phyloP scores from a whole-genome alignment of 2,888 invertebrate species.

The Ennomos erosarius region DNA sequence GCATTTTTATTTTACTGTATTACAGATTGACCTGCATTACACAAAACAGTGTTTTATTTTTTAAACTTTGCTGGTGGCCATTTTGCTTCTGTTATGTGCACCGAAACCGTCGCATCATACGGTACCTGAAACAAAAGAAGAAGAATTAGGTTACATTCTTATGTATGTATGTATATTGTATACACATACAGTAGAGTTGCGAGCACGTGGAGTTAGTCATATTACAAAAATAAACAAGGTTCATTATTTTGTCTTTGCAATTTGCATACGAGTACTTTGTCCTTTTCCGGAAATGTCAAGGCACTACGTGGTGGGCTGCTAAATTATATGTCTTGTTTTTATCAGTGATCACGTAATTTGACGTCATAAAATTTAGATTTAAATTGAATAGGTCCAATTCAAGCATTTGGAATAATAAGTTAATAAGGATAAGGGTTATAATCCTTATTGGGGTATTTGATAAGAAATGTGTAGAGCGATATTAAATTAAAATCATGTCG shows the following conservation, averaged over 20 bases:
- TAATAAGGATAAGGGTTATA: too few species aligned
- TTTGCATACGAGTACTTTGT: constrained; percentile 31
- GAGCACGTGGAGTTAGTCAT: constrained; percentile 48
- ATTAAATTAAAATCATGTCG: too few species aligned
- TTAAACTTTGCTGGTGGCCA: constrained; percentile 14
- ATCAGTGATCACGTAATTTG: constrained; percentile 10
- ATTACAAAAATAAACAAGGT: constrained; percentile 38
- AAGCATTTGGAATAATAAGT: too few species aligned
- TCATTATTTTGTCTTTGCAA: constrained; percentile 30
- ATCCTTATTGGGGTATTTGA: too few species aligned
- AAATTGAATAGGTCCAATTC: neutral
- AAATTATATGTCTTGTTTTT: constrained; percentile 19
- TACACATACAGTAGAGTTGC: neutral
- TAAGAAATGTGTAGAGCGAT: too few species aligned
- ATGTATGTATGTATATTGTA: neutral
- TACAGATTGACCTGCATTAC: too few species aligned
- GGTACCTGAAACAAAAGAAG: constrained; percentile 57
- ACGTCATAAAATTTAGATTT: constrained; percentile 1
- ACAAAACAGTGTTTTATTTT: constrained; percentile 12
- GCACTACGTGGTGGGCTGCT: constrained; percentile 13
- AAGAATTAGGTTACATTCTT: constrained; percentile 40
- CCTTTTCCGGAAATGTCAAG: constrained; percentile 49
- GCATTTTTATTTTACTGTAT: constrained; percentile 29
- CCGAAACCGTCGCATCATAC: constrained; percentile 29
- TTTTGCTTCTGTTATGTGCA: constrained; percentile 18